A percentile compares a stretch with the other conserved stretches of the same genome.
phyloP scores from a whole-genome alignment of 2,888 invertebrate genomes.

The Pachycephus smyrnensis region DNA sequence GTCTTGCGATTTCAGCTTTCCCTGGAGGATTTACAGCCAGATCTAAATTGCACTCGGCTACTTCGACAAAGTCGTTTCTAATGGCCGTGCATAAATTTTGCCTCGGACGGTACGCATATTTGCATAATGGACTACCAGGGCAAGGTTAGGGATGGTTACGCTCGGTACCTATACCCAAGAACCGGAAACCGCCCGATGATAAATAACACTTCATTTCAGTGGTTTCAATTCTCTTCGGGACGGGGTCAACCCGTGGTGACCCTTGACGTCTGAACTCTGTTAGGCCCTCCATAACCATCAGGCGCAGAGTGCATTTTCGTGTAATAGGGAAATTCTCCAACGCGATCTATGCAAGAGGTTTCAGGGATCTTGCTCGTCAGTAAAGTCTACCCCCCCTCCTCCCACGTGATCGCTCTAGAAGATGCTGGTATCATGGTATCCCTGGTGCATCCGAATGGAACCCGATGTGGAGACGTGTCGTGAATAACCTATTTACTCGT shows the following conservation, averaged over 20 bases:
- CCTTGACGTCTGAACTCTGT: background rate
- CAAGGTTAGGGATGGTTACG: background rate
- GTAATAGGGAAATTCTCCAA: conserved; percentile 17
- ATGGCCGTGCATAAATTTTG: conserved; percentile 6
- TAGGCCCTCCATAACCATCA: background rate
- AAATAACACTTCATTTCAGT: background rate
- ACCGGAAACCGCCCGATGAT: background rate
- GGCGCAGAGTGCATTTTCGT: conserved; percentile 36
- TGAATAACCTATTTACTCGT: background rate
- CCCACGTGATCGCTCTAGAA: background rate
- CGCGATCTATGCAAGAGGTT: background rate
- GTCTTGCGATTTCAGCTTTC: background rate
- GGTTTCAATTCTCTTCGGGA: background rate
- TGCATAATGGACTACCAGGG: conserved; percentile 39
- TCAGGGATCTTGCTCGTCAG: background rate
- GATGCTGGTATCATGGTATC: background rate
- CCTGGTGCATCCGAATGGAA: background rate
- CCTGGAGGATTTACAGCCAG: background rate
- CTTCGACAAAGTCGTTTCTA: conserved; percentile 2
- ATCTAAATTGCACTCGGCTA: conserved; percentile 1
- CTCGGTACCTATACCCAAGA: background rate
- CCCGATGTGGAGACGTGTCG: background rate
- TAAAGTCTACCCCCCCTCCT: background rate
- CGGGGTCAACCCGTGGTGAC: background rate
- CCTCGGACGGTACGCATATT: conserved; percentile 22